Percentiles rank a stretch among this genome's conserved stretches.
Evolutionary conservation across 2,797 vertebrate genomes (phyloP).

Genomic region (Poliocrania exsul): DNA sequence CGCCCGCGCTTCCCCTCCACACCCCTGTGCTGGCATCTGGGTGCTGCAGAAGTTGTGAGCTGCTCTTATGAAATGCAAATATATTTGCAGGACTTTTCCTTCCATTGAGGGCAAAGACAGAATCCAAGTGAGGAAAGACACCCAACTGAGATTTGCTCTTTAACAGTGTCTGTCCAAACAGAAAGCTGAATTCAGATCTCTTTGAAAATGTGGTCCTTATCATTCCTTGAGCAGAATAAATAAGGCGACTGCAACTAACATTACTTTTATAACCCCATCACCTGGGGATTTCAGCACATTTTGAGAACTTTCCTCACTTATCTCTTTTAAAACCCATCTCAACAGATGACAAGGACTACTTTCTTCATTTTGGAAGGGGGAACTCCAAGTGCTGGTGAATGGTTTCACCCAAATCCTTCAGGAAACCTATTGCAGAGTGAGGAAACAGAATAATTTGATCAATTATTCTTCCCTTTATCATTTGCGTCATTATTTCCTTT

Average conservation of each 20-base stretch:
- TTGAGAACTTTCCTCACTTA: neutral
- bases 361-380: neutral
- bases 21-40: neutral
- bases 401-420: neutral
- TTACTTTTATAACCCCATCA: neutral
- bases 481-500: neutral
- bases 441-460: neutral
- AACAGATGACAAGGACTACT: neutral
- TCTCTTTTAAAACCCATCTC: neutral
- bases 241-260: neutral
- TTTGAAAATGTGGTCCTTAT: neutral
- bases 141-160: neutral
- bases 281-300: neutral
- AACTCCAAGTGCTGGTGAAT: neutral
- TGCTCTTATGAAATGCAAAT: neutral
- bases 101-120: neutral
- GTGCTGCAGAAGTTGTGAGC: neutral
- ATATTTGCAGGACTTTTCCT: neutral
- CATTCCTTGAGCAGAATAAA: neutral
- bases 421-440: neutral
- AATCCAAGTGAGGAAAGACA: neutral
- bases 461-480: neutral
- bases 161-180: neutral
- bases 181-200: neutral
- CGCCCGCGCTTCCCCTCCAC: neutral